Evolutionary conservation across 2,888 invertebrate species (phyloP).

Genomic region (Euzophera pinguis): DNA sequence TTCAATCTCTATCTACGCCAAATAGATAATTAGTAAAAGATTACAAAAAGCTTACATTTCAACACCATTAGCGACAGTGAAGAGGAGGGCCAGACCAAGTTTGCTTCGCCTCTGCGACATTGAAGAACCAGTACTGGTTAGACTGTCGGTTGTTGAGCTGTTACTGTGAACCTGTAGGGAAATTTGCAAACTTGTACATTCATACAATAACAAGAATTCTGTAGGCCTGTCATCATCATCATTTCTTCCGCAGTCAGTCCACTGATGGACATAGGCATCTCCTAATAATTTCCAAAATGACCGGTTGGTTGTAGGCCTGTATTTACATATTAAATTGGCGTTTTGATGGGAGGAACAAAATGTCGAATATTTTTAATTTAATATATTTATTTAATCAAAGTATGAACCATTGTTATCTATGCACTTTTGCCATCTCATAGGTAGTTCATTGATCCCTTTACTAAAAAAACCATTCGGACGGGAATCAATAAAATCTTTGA

Average conservation of each 20-base stretch:
- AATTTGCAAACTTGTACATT: neutral
- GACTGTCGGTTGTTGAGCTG: constrained; percentile 61
- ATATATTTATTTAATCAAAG: too few species aligned
- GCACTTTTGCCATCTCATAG: too few species aligned
- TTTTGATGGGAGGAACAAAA: too few species aligned
- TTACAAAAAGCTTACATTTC: constrained; percentile 53
- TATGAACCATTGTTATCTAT: too few species aligned
- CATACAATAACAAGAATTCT: neutral
- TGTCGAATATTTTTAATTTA: too few species aligned
- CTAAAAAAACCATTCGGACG: too few species aligned
- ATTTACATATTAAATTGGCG: too few species aligned
- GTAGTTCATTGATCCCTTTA: too few species aligned
- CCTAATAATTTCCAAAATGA: too few species aligned
- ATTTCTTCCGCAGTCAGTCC: neutral
- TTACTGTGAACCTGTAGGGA: constrained; percentile 55
- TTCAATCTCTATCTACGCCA: neutral
- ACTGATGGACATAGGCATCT: too few species aligned
- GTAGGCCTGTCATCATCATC: neutral
- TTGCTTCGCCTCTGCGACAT: constrained; percentile 49
- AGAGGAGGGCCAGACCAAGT: constrained; percentile 62
- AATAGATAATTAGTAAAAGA: neutral
- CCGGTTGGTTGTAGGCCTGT: too few species aligned
- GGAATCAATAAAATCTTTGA: too few species aligned
- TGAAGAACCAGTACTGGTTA: constrained; percentile 45
- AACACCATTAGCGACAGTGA: constrained; percentile 57